Percentiles rank a stretch among this genome's conserved stretches.
These are phyloP conservation scores for Perithous albicinctus DNA, from an alignment of 2,888 invertebrate species.

Conservation along the genomic window DNA sequence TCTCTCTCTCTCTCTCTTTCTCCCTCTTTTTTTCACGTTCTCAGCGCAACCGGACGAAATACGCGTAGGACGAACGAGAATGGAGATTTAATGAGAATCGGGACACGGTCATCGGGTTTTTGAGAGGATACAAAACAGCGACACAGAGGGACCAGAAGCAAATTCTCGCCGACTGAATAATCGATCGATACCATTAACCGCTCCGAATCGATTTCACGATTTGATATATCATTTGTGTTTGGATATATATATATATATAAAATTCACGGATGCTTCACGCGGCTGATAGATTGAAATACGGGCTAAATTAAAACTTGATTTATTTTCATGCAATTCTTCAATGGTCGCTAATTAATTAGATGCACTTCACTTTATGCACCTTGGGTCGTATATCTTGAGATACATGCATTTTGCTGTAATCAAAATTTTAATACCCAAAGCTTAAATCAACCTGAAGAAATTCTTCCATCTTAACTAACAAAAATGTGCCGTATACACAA, in stretches of 20 bases:
- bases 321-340: background rate
- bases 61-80: constrained; percentile 66
- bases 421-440: background rate
- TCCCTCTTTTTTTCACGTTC: constrained; percentile 31
- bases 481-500: too few species aligned
- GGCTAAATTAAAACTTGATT: constrained; percentile 9
- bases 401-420: too few species aligned
- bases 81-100: constrained; percentile 67
- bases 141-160: constrained; percentile 25
- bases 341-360: constrained; percentile 12
- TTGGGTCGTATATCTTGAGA: too few species aligned
- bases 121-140: constrained; percentile 54
- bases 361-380: background rate
- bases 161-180: constrained; percentile 55
- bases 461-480: background rate
- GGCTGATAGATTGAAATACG: constrained; percentile 20
- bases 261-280: background rate
- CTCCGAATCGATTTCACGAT: constrained; percentile 18
- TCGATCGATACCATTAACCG: constrained; percentile 51
- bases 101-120: constrained; percentile 67
- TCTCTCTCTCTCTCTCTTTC: constrained; percentile 25
- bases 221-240: constrained; percentile 36
- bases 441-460: background rate
- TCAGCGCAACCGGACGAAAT: background rate
- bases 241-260: background rate